These are phyloP conservation scores for Perithous albicinctus DNA, from an alignment of 2,888 invertebrate genomes.

Conservation along the genomic window DNA sequence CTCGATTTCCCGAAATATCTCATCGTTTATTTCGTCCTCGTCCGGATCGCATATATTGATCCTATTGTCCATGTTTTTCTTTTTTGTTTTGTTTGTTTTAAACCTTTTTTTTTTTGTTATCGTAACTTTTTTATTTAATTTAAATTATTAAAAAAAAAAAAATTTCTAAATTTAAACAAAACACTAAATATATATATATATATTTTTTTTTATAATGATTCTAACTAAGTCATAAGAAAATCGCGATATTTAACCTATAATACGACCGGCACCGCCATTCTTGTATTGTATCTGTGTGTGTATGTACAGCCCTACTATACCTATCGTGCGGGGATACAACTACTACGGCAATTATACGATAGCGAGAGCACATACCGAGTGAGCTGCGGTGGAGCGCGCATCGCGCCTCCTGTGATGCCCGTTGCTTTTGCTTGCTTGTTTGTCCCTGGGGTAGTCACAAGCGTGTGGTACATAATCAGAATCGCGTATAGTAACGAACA, in stretches of 20 bases:
- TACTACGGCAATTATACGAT: slow-evolving; percentile 17
- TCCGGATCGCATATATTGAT: slow-evolving; percentile 83
- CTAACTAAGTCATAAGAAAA: slow-evolving; percentile 76
- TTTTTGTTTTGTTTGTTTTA: not conserved
- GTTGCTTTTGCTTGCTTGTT: not conserved
- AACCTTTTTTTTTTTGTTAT: not conserved
- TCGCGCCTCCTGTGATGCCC: too few species aligned
- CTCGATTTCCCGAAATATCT: slow-evolving; percentile 82
- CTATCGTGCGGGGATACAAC: slow-evolving; percentile 29
- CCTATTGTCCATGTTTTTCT: slow-evolving; percentile 81
- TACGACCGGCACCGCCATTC: slow-evolving; percentile 80
- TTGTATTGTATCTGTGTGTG: slow-evolving; percentile 73
- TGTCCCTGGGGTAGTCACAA: too few species aligned
- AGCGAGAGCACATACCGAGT: too few species aligned
- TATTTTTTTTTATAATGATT: slow-evolving; percentile 47
- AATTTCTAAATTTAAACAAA: slow-evolving; percentile 40
- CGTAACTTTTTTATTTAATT: not conserved
- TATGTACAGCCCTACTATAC: slow-evolving; percentile 22
- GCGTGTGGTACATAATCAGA: too few species aligned
- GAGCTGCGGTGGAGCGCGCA: not conserved
- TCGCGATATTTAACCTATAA: slow-evolving; percentile 81
- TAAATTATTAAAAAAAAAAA: not conserved
- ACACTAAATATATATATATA: too few species aligned
- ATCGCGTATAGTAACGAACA: not conserved
- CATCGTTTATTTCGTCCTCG: slow-evolving; percentile 82